phyloP scores from a whole-genome alignment of 2,888 invertebrate genomes.

The Cheiracanthium punctorium region DNA sequence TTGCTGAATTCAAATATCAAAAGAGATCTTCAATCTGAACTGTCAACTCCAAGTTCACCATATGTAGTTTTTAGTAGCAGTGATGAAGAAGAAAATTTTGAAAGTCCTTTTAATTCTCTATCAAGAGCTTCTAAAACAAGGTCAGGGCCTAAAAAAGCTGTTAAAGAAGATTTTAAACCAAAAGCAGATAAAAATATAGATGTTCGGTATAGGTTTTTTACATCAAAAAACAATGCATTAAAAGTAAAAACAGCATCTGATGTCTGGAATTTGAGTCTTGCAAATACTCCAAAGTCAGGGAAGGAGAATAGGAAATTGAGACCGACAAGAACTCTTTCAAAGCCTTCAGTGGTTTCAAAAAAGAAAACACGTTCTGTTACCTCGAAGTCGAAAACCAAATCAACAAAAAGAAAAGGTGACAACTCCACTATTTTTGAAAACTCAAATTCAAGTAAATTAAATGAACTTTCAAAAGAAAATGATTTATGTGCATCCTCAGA shows the following conservation, averaged over 20 bases:
- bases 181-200: neutral
- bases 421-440: neutral
- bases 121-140: neutral
- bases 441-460: neutral
- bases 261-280: slow-evolving; percentile 36
- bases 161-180: neutral
- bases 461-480: neutral
- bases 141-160: neutral
- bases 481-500: neutral
- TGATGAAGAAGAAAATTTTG: slow-evolving; percentile 34
- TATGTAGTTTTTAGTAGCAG: slow-evolving; percentile 27
- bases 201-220: slow-evolving; percentile 6
- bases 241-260: slow-evolving; percentile 35
- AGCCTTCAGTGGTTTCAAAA: neutral
- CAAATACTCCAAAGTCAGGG: slow-evolving; percentile 21
- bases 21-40: slow-evolving; percentile 34
- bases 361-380: neutral
- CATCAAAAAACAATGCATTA: slow-evolving; percentile 23
- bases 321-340: neutral
- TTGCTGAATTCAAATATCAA: slow-evolving; percentile 29
- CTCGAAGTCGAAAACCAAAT: neutral
- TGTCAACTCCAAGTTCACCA: neutral
- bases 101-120: neutral
- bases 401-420: neutral
- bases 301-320: neutral